Evolutionary conservation across 2,797 vertebrate species (phyloP).

Genomic region (Rhodeus uyekii): DNA sequence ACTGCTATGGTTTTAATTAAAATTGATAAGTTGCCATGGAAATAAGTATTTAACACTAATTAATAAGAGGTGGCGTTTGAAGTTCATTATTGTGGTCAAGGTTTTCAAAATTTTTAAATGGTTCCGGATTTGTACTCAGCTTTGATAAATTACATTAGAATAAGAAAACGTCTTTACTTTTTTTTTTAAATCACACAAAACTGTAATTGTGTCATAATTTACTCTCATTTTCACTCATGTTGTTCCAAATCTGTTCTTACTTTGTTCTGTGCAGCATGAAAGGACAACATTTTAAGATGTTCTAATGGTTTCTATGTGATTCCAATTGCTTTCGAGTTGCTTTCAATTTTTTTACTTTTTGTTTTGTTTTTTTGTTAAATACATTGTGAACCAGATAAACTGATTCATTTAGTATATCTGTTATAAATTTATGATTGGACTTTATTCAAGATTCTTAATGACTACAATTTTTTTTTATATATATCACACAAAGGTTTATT

Average conservation of each 20-base stretch:
- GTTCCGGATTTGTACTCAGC: not conserved
- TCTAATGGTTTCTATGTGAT: not conserved
- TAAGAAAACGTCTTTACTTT: not conserved
- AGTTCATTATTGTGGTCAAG: slow-evolving; percentile 18
- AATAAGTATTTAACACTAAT: not conserved
- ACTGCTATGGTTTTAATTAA: not conserved
- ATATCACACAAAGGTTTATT: not conserved
- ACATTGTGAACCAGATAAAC: not conserved
- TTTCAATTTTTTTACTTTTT: too few relatives aligned
- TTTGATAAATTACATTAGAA: not conserved
- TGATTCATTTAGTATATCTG: not conserved
- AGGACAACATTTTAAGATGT: not conserved
- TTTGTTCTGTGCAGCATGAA: not conserved
- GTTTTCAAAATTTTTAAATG: not conserved
- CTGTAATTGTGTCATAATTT: not conserved
- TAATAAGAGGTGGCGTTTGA: not conserved
- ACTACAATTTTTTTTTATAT: not conserved
- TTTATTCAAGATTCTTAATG: not conserved
- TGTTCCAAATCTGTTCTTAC: not conserved
- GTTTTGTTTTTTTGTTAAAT: too few relatives aligned
- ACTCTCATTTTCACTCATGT: not conserved
- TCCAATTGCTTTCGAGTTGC: not conserved
- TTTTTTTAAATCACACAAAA: not conserved
- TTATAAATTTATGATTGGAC: not conserved
- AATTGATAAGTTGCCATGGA: slow-evolving; percentile 26